Evolutionary conservation across 2,888 invertebrate genomes (phyloP), one percentile per base, ranked within the genome.

Genomic region (Eristalinus sepulchralis): DNA sequence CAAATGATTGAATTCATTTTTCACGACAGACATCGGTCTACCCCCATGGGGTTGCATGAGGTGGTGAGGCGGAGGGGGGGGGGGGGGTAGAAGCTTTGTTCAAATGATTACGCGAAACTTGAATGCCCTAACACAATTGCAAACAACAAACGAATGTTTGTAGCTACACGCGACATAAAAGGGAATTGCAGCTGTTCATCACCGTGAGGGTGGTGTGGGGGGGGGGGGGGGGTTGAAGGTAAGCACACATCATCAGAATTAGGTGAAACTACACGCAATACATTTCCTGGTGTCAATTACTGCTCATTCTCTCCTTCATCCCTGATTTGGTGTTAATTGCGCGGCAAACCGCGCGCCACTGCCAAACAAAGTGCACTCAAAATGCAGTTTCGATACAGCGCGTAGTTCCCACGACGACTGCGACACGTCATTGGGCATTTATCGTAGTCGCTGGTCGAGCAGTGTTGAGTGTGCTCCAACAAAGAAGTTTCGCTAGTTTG

Each of bases 1-100:
- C 83, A 83, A 86, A 79, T 83, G 83, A 86, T 86, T 86, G 86
- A 86, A 75, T 86, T 82, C 39, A 86, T 85, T 82, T 85, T 82
- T 85, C 85, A 85, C 83, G 86, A 86, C 86, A 83, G 83, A 75
- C 86, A 86, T 83, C 78, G 57, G 82, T 73, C 11, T 10, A 6
- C 57, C 57, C 63, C 86, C 78, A 5, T 3, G 27, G 27, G 27
- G 27, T 27, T n/a, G n/a, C 82, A 72, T 72, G 85, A 77, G 81
- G 72, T 63, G 36, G 22, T 62, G 55, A 13, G 17, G 11, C 27
- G n/a, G 27, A 60, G 59, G 33, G 17, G 24, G 20, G 10, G 9
- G 0, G 10, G 20, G 22, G 4, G 24, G 13, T 0, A 34, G 33
- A 66, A 85, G 82, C 82, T 85, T 85, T 85, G 85, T 85, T 85